phyloP scores from a whole-genome alignment of 2,888 invertebrate genomes.

The Synanthedon formicaeformis region DNA sequence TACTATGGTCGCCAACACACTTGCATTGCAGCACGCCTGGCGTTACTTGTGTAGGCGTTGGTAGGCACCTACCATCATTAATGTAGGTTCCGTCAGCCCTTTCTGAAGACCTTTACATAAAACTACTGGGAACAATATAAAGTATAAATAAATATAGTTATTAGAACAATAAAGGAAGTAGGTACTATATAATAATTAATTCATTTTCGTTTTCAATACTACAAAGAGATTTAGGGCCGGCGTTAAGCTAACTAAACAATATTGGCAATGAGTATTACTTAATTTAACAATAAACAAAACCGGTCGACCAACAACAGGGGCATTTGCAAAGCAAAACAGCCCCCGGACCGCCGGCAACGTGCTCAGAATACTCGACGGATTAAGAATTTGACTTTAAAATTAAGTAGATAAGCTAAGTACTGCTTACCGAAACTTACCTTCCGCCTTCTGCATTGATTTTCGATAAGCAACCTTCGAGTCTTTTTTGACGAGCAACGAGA shows the following conservation, averaged over 20 bases:
- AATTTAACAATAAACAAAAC: neutral
- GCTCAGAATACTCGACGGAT: slow-evolving; percentile 1
- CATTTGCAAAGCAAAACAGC: slow-evolving; percentile 1
- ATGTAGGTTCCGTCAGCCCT: too few relatives aligned
- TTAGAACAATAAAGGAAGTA: too few relatives aligned
- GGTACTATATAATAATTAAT: too few relatives aligned
- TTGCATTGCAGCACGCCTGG: too few relatives aligned
- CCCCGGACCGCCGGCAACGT: slow-evolving; percentile 1
- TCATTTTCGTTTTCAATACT: too few relatives aligned
- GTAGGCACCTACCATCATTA: too few relatives aligned
- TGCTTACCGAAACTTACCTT: neutral
- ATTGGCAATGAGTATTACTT: neutral
- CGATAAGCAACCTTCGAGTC: neutral
- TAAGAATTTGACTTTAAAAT: slow-evolving; percentile 2
- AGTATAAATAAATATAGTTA: too few relatives aligned
- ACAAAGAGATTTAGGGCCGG: neutral
- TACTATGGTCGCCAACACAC: too few relatives aligned
- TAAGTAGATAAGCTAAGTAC: slow-evolving; percentile 1
- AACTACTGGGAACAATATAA: too few relatives aligned
- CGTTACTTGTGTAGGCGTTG: too few relatives aligned
- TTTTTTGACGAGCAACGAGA: neutral
- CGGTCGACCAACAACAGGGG: neutral
- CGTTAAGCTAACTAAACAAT: neutral
- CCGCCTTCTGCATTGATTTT: neutral
- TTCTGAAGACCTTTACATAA: too few relatives aligned